These are phyloP conservation scores for Festucalex cinctus DNA, from an alignment of 2,113 vertebrate species.

Conservation along the genomic window DNA sequence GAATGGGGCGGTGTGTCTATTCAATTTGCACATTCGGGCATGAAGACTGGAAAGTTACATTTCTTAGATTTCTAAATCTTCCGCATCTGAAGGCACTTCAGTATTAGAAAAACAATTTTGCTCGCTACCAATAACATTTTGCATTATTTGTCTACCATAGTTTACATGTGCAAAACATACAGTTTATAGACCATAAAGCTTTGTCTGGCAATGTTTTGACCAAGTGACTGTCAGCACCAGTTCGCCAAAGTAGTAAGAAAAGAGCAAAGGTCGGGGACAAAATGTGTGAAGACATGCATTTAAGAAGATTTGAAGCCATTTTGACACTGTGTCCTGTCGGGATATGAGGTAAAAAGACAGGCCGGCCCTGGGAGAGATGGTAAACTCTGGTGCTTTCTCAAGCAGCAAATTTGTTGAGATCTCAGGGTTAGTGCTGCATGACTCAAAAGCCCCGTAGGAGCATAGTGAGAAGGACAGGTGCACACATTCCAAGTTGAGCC, in stretches of 20 bases:
- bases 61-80: neutral
- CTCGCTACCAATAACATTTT: no score
- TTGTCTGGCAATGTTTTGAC: neutral
- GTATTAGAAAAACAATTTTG: no score
- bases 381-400: conserved; percentile 45
- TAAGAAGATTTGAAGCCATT: conserved; percentile 18
- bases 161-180: neutral
- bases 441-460: conserved; percentile 33
- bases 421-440: conserved; percentile 40
- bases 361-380: conserved; percentile 24
- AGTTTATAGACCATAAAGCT: neutral
- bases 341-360: conserved; percentile 25
- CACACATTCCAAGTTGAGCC: conserved; percentile 29
- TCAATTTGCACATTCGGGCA: neutral
- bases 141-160: neutral
- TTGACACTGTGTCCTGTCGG: conserved; percentile 19
- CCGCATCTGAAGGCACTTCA: no score
- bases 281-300: conserved; percentile 21
- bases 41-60: no score
- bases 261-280: conserved; percentile 15
- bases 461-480: conserved; percentile 17
- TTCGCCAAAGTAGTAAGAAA: neutral
- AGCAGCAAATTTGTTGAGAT: conserved; percentile 54
- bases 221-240: neutral
- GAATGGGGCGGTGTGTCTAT: neutral